A percentile compares a stretch with the other conserved stretches of the same genome.
phyloP scores from a whole-genome alignment of 2,888 invertebrate genomes.

The Formica aserva region DNA sequence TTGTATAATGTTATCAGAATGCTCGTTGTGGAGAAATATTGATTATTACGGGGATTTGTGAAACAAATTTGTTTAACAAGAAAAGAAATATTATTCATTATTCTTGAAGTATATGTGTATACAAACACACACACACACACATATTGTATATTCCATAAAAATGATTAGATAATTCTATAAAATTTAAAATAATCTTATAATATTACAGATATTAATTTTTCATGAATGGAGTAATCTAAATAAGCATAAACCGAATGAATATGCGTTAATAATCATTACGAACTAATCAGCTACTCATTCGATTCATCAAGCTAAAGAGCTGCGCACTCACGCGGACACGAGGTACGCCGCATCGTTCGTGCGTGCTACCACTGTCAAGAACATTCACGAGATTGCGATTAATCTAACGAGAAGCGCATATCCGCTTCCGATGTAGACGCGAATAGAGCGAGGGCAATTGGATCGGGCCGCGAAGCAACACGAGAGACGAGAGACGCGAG shows the following conservation, averaged over 20 bases:
- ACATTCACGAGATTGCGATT: slow-evolving; percentile 48
- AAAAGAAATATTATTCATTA: not conserved
- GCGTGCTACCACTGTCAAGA: slow-evolving; percentile 47
- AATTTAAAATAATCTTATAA: not conserved
- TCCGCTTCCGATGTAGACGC: slow-evolving; percentile 52
- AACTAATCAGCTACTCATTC: slow-evolving; percentile 19
- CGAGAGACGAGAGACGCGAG: slow-evolving; percentile 6
- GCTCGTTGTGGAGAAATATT: not conserved
- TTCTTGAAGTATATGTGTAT: not conserved
- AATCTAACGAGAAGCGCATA: slow-evolving; percentile 55
- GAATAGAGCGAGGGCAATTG: slow-evolving; percentile 45
- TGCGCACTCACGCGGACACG: slow-evolving; percentile 32
- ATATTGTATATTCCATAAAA: not conserved
- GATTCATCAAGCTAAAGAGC: slow-evolving; percentile 49
- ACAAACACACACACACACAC: not conserved
- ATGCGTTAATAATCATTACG: slow-evolving; percentile 10
- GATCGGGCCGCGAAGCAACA: slow-evolving; percentile 21
- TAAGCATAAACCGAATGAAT: not conserved
- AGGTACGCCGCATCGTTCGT: slow-evolving; percentile 36
- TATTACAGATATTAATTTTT: not conserved
- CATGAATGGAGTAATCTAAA: not conserved
- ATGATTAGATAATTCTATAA: not conserved
- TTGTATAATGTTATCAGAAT: slow-evolving; percentile 19
- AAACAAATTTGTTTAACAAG: not conserved
- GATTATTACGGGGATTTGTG: not conserved